Base-by-base conservation (phyloP, 2,113 vertebrate genomes). In the Edolisoma coerulescens region DNA sequence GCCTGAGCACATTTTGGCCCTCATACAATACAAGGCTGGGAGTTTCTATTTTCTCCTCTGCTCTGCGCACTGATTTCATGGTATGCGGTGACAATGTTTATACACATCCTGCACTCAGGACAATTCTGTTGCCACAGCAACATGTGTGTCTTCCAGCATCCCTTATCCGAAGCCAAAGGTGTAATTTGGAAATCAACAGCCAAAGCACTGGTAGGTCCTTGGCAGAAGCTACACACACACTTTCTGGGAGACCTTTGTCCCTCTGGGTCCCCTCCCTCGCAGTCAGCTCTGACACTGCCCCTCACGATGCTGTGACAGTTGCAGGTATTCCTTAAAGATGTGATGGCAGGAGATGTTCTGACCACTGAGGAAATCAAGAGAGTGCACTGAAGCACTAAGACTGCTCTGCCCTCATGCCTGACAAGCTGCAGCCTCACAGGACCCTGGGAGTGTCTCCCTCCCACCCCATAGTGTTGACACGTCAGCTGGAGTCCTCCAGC, bases 121-220 rank as follows among this genome's bases (percentile, higher is more conserved):
- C 98, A 98, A 97, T 97, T 97, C 94, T 67, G 98, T 98, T 98
- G 97, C 98, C 94, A 95, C 94, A 97, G 98, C 97, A 98, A 98
- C 98, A 18, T 47, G 87, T 35, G 63, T 95, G 94, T 87, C 91
- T 97, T 87, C 94, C 93, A 94, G 84, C 83, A 96, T 96, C 95
- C 94, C 9, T 33, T 81, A 89, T 95, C 91, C 2, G 0, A 95
- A 97, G 87, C 95, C 97, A 98, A 97, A 97, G 98, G 97, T 98
- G 91, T 98, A 98, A 98, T 98, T 98, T 98, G 97, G 96, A 97
- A 95, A 98, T 98, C 98, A 98, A 92, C 94, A 97, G 91, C 90
- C 89, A 77, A 94, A 70, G 84, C 42, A 59, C 71, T 97, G 94
- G 90, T 96, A 97, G 94, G 94, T 97, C 94, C 93, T 87, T 57